These are phyloP conservation scores for Nemapogon koenigi DNA, from an alignment of 2,888 invertebrate species.

Conservation along the genomic window DNA sequence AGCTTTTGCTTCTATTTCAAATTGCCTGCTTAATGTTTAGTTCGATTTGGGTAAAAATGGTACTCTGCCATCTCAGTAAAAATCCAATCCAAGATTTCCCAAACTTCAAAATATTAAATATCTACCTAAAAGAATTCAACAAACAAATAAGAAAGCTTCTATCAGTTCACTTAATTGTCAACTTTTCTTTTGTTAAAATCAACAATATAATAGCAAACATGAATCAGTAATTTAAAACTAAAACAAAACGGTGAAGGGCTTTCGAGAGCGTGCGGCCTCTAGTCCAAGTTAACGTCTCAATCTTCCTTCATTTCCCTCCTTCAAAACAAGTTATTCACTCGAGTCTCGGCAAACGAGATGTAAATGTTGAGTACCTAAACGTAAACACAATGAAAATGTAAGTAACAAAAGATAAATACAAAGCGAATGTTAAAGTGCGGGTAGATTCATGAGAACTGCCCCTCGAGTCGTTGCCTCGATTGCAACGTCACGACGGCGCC, in stretches of 20 bases:
- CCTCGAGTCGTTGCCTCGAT: constrained; percentile 1
- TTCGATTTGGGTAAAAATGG: background rate
- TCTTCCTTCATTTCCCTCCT: constrained; percentile 30
- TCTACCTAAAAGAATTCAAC: background rate
- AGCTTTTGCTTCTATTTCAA: no score
- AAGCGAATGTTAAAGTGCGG: constrained; percentile 15
- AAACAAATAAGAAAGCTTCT: no score
- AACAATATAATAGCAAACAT: no score
- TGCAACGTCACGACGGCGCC: constrained; percentile 2
- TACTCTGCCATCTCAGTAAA: background rate
- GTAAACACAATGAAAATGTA: constrained; percentile 38
- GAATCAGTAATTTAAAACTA: constrained; percentile 8
- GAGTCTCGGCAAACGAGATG: constrained; percentile 24
- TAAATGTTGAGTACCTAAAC: constrained; percentile 32
- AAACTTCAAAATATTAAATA: background rate
- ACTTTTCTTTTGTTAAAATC: no score
- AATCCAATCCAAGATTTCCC: no score
- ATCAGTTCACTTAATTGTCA: no score
- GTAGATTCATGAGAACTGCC: constrained; percentile 9
- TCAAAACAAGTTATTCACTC: constrained; percentile 28
- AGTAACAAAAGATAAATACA: constrained; percentile 35
- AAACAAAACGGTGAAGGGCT: constrained; percentile 5
- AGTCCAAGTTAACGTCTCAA: constrained; percentile 40
- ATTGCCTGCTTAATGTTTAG: no score
- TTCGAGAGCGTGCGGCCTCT: constrained; percentile 4